These are phyloP conservation scores for Agrotis puta DNA, from an alignment of 2,888 invertebrate genomes.

Conservation along the genomic window DNA sequence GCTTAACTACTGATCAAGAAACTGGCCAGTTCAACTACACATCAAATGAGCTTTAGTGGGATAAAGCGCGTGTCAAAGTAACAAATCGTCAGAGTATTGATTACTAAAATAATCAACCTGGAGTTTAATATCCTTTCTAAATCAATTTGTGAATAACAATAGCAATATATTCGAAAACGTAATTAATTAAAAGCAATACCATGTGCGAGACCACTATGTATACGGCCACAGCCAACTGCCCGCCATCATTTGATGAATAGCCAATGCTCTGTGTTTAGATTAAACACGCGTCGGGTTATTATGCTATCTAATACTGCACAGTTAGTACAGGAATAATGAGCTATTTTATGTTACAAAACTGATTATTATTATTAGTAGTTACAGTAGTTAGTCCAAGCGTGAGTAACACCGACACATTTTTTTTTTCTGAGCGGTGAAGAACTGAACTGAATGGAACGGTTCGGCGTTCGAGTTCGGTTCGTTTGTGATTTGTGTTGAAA, in stretches of 20 bases:
- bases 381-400: too few relatives aligned
- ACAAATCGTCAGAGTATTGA: too few relatives aligned
- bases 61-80: too few relatives aligned
- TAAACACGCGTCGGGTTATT: constrained; percentile 19
- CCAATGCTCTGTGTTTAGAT: constrained; percentile 31
- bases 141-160: not conserved
- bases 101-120: too few relatives aligned
- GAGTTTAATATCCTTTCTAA: not conserved
- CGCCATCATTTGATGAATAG: constrained; percentile 14
- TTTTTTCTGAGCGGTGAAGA: too few relatives aligned
- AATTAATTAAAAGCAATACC: not conserved
- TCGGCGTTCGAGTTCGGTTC: too few relatives aligned
- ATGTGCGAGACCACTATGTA: constrained; percentile 2
- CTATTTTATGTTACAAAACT: constrained; percentile 17
- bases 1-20: too few relatives aligned
- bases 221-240: not conserved
- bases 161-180: not conserved
- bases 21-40: too few relatives aligned
- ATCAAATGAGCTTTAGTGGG: too few relatives aligned
- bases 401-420: too few relatives aligned
- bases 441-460: too few relatives aligned
- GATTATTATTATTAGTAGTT: not conserved
- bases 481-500: too few relatives aligned
- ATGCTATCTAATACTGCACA: constrained; percentile 30
- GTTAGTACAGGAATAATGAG: constrained; percentile 22